Conservation (phyloP, 2,888 invertebrate genomes). For the Diarsia rubi region DNA sequence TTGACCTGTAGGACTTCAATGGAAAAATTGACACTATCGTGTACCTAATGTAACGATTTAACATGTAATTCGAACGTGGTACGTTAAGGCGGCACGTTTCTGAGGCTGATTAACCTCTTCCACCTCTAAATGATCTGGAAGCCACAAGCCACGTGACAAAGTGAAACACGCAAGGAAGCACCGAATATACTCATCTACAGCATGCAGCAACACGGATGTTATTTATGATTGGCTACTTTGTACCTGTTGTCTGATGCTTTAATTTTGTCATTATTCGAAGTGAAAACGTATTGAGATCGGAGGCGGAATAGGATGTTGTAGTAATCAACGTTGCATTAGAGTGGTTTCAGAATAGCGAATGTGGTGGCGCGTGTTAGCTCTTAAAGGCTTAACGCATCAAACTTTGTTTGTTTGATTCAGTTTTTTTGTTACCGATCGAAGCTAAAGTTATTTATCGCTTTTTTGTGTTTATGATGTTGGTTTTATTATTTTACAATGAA, state of each 20-base stretch:
- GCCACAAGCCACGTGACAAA: conserved; percentile 49
- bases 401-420: too few relatives aligned
- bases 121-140: conserved; percentile 55
- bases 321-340: neutral
- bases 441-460: too few relatives aligned
- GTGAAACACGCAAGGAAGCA: conserved; percentile 52
- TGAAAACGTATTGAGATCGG: neutral
- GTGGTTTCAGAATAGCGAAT: neutral
- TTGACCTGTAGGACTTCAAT: conserved; percentile 50
- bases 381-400: neutral
- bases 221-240: conserved; percentile 26
- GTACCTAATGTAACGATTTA: conserved; percentile 44
- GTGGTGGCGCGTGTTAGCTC: neutral
- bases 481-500: too few relatives aligned
- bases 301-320: neutral
- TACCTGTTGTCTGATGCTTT: conserved; percentile 26
- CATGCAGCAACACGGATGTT: conserved; percentile 22
- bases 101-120: conserved; percentile 56
- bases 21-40: conserved; percentile 57
- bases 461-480: too few relatives aligned
- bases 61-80: conserved; percentile 35
- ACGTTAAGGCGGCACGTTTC: conserved; percentile 37
- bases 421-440: too few relatives aligned
- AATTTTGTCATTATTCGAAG: conserved; percentile 14
- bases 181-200: conserved; percentile 34